Base-by-base conservation (phyloP, 2,797 vertebrate species). In the Myotis findleyi region DNA sequence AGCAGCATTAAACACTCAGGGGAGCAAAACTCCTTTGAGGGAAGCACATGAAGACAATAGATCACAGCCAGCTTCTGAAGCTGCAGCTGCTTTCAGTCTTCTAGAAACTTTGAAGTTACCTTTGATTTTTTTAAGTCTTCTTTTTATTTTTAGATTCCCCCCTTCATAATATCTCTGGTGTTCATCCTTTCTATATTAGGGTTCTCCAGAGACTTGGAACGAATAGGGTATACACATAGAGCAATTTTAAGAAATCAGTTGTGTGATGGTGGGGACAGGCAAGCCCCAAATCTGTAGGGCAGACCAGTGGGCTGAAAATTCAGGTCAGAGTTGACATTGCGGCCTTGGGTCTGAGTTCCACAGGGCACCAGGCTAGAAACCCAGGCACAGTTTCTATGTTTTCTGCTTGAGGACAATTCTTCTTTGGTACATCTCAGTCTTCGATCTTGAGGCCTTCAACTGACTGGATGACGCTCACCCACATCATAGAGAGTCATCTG, bases 111-210 rank as follows among this genome's bases (percentile, higher is more conserved):
- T 82, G 84, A 96, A 82, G 68, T 87, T 86, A 87, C 41, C 77
- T 95, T 92, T 95, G 79, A 91, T 92, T 90, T 92, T 81, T 23
- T 64, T 21, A 6, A 76, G 57, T 38, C 59, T 91, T 93, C 33
- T 41, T 75, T 89, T 71, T 73, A 41, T 69, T 90, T 49, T 76
- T n/a, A 89, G n/a, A 17, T 25, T 53, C 7, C 10, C 2, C 1
- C 21, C 23, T 88, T 81, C 66, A 59, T 68, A 84, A 18, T 55
- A 49, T 53, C 62, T 53, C 69, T 93, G 82, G 25, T 85, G 71
- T 81, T 88, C 59, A 81, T 76, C 47, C 55, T 91, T 73, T 85
- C 25, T 73, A 3, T 49, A 20, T 53, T 85, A 76, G 38, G 18
- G 57, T 69, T 92, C 49, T 80, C 51, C 36, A 75, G 73, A 66